Percentiles rank a stretch among this genome's conserved stretches.
phyloP scores from a whole-genome alignment of 2,113 vertebrate genomes.

The Limnothrissa miodon region DNA sequence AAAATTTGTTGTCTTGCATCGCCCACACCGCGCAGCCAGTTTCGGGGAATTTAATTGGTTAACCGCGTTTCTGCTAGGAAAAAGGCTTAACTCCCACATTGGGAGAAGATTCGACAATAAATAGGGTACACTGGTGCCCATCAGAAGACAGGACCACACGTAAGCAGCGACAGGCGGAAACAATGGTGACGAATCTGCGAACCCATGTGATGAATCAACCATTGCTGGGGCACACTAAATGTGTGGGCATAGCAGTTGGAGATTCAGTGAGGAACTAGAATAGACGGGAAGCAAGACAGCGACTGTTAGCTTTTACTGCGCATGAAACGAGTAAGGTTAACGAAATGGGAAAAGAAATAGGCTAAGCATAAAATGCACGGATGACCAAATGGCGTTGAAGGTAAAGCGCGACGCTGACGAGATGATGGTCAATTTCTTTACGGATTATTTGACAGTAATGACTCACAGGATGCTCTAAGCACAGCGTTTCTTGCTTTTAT shows the following conservation, averaged over 20 bases:
- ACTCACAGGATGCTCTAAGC: background rate
- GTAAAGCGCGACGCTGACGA: background rate
- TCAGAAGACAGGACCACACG: background rate
- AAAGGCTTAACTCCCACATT: background rate
- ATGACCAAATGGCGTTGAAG: background rate
- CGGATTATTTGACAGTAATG: background rate
- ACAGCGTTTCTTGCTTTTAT: background rate
- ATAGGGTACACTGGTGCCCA: background rate
- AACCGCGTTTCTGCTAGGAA: background rate
- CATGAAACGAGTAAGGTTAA: background rate
- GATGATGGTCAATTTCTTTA: background rate
- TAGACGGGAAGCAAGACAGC: background rate
- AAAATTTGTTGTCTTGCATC: background rate
- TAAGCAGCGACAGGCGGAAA: background rate
- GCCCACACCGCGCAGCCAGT: background rate
- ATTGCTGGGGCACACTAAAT: slow-evolving; percentile 4
- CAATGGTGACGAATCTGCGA: slow-evolving; percentile 13
- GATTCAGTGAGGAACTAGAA: background rate
- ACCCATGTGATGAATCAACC: slow-evolving; percentile 11
- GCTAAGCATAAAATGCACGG: background rate
- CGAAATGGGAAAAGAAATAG: background rate
- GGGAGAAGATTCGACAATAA: background rate
- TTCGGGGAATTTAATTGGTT: background rate
- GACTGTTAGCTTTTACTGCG: background rate
- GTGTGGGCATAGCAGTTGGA: slow-evolving; percentile 3